Conservation (phyloP, 2,113 vertebrate species). For the Terrapene triunguis region DNA sequence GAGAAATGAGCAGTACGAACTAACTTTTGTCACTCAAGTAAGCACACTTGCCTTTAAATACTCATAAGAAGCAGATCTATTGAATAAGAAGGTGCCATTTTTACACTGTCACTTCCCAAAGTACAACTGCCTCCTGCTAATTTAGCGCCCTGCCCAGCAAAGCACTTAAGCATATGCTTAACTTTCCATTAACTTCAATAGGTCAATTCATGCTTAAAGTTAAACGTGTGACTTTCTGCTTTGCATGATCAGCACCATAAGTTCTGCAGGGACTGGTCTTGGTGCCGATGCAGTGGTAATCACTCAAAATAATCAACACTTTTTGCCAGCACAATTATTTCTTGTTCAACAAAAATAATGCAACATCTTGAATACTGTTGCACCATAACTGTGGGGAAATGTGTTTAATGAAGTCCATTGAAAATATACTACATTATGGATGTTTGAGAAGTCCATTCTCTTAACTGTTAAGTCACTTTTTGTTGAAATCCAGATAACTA, state of each 20-base stretch:
- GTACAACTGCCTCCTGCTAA: not conserved
- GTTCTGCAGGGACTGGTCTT: not conserved
- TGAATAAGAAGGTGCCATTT: not conserved
- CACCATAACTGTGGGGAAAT: not conserved
- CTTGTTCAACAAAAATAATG: not conserved
- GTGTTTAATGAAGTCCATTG: not conserved
- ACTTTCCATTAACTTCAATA: not conserved
- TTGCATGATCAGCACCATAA: not conserved
- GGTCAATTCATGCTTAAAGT: not conserved
- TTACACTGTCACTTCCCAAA: not conserved
- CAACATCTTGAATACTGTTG: not conserved
- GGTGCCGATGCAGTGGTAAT: not conserved
- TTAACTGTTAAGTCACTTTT: not conserved
- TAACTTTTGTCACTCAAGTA: not conserved
- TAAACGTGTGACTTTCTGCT: not conserved
- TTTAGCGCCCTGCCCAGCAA: not conserved
- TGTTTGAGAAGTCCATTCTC: not conserved
- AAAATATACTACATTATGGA: not conserved
- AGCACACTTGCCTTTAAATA: not conserved
- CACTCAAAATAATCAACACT: not conserved
- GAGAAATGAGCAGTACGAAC: not conserved
- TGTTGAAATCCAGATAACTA: not conserved
- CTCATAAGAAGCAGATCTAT: not conserved
- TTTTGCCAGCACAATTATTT: not conserved
- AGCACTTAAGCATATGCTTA: not conserved